Percentiles rank a stretch among this genome's conserved stretches.
Evolutionary conservation across 1,140 invertebrate species (phyloP).

Genomic region (Trypoxylus dichotomus): DNA sequence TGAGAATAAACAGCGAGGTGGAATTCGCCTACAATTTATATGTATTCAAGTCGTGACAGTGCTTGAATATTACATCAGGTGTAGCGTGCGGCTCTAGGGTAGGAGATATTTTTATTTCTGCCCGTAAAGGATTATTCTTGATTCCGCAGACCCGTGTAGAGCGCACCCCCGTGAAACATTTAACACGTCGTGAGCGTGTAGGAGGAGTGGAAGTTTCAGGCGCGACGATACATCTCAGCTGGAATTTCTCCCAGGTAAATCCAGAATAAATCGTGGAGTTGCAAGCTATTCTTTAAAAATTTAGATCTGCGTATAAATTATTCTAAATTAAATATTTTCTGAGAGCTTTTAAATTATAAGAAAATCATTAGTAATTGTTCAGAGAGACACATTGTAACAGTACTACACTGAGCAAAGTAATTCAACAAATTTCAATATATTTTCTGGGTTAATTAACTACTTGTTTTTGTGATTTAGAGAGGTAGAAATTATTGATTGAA

Average conservation of each 20-base stretch:
- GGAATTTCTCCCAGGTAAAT: not conserved
- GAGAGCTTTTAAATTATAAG: too few species aligned
- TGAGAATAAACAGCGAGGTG: not conserved
- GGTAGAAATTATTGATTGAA: too few species aligned
- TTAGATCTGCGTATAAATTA: too few species aligned
- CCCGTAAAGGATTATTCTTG: constrained; percentile 8
- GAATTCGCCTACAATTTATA: not conserved
- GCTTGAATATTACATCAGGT: constrained; percentile 21
- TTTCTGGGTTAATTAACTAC: too few species aligned
- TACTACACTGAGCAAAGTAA: too few species aligned
- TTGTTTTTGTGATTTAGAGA: too few species aligned
- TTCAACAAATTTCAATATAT: too few species aligned
- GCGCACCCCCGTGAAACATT: not conserved
- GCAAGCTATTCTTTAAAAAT: not conserved
- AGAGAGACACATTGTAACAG: too few species aligned
- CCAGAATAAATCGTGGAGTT: not conserved
- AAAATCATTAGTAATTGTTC: too few species aligned
- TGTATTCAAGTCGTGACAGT: constrained; percentile 7
- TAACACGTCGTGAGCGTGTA: not conserved
- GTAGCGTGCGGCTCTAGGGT: not conserved
- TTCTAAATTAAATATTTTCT: too few species aligned
- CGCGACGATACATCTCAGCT: not conserved
- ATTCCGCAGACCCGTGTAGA: not conserved
- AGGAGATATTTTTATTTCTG: not conserved
- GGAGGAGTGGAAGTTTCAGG: not conserved